Conservation (phyloP, 2,113 vertebrate genomes). For the Felis chaus region DNA sequence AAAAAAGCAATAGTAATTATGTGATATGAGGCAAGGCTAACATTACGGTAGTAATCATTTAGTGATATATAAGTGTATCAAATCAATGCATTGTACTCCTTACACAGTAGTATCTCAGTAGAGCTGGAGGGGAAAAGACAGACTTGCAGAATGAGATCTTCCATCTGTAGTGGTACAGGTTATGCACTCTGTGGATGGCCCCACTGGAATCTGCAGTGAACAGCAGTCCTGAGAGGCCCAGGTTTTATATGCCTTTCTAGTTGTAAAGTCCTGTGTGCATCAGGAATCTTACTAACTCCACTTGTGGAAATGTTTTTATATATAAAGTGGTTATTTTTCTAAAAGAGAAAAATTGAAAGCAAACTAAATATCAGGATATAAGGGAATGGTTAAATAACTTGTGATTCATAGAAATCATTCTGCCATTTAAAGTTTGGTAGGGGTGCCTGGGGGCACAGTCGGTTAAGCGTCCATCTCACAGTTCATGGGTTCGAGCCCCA, state of each 20-base stretch:
- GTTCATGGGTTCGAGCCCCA: too few relatives aligned
- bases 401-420: slow-evolving; percentile 22
- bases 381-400: neutral
- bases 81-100: neutral
- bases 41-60: neutral
- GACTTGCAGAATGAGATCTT: neutral
- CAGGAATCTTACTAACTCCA: neutral
- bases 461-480: too few relatives aligned
- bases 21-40: neutral
- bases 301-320: neutral
- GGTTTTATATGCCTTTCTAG: neutral
- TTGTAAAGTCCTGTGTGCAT: neutral
- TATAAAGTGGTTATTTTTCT: slow-evolving; percentile 4
- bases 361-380: neutral
- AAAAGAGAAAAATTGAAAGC: slow-evolving; percentile 20
- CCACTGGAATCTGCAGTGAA: neutral
- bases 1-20: neutral
- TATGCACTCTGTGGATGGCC: neutral
- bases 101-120: neutral
- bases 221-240: neutral
- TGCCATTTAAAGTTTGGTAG: neutral
- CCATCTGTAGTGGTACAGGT: neutral
- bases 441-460: too few relatives aligned
- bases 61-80: neutral
- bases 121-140: neutral